Evolutionary conservation across 2,888 invertebrate genomes (phyloP).

Genomic region (Aphrophora alni): DNA sequence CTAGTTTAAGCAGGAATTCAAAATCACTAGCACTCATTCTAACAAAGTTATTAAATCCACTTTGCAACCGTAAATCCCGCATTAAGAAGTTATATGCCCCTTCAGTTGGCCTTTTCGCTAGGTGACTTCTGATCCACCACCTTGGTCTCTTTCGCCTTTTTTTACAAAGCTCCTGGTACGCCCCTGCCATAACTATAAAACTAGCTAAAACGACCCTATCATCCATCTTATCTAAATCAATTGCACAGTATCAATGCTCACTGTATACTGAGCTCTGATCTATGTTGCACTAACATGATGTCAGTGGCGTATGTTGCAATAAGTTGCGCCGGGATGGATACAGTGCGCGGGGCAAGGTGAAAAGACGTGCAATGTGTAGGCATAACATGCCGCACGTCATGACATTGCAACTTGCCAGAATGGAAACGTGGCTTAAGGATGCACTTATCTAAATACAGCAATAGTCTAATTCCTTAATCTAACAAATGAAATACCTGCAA

Average conservation of each 20-base stretch:
- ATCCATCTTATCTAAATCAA: neutral
- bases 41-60: neutral
- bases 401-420: too few species aligned
- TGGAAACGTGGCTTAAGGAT: neutral
- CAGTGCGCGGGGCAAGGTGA: too few species aligned
- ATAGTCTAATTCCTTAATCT: too few species aligned
- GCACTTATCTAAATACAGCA: too few species aligned
- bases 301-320: too few species aligned
- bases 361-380: too few species aligned
- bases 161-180: neutral
- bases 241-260: neutral
- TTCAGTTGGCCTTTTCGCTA: neutral
- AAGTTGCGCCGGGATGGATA: too few species aligned
- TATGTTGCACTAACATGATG: too few species aligned
- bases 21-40: neutral
- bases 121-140: neutral
- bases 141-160: neutral
- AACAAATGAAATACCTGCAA: too few species aligned
- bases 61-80: neutral
- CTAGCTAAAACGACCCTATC: neutral
- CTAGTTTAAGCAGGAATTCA: neutral
- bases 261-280: too few species aligned
- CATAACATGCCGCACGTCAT: too few species aligned
- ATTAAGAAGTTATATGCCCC: neutral
- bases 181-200: neutral